Base-by-base conservation (phyloP, 2,797 vertebrate species). In the Anguilla pacifica region DNA sequence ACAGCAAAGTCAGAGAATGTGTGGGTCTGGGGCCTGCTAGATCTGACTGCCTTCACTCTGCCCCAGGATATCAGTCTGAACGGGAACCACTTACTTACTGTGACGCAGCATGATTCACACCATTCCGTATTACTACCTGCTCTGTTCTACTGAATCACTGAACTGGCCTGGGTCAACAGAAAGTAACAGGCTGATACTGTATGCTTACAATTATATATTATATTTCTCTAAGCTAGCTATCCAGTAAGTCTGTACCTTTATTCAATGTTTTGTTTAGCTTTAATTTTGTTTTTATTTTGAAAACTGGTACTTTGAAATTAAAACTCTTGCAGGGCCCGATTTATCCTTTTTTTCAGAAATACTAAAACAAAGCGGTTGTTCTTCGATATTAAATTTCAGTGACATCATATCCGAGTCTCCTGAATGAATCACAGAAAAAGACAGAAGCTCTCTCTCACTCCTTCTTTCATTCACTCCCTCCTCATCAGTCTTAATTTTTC, bases 401-500 rank as follows among this genome's bases (percentile, higher is more conserved):
- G 86, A 72, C 79, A 87, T 87, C 86, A 64, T 87, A 35, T 83
- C 25, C 25, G 57, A 84, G 67, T 25, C 51, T 39, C 55, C 57
- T 82, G 72, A 70, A 87, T 55, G 3, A 87, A 84, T 87, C 82
- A 19, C 61, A 28, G 83, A 77, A 39, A 84, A 51, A 77, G 67
- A 6, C 70, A 67, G 22, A 35, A 11, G 67, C 39, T 46, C 79
- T 83, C 64, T 88, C 74, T 55, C 11, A 53, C 61, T 31, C 84
- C 51, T n/a, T n/a, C 25, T 43, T 59, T 35, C 35, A 17, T 43
- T 77, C 72, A 19, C 72, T 77, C 35, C 72, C 31, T 86, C 13
- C 59, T 31, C 46, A 87, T 88, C 53, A 2, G 82, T 88, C 85
- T n/a, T 53, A 25, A 83, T 49, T 85, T 87, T 46, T 77, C 55